Conservation (phyloP, 2,113 vertebrate genomes). For the Rhinoptilus africanus region DNA sequence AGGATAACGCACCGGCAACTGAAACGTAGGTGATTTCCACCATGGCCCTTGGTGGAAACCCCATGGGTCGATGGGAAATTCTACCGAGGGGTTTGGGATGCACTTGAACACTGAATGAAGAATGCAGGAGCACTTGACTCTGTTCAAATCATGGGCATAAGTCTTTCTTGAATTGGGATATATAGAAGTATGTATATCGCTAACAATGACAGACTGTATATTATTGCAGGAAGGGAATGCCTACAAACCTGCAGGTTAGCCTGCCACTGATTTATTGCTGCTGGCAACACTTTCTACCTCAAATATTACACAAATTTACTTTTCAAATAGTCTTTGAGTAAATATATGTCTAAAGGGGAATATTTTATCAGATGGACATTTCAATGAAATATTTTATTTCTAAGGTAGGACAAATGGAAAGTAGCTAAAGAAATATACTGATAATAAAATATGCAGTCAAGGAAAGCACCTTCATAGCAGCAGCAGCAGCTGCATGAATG, state of each 20-base stretch:
- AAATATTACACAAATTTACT: conserved; percentile 66
- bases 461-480: conserved; percentile 9
- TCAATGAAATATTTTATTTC: conserved; percentile 65
- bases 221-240: background rate
- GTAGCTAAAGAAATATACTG: conserved; percentile 64
- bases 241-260: background rate
- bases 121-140: background rate
- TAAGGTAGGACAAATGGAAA: conserved; percentile 46
- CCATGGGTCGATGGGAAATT: rapidly evolving
- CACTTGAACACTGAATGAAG: background rate
- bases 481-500: background rate
- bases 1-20: background rate
- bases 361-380: conserved; percentile 66
- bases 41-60: background rate
- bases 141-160: background rate
- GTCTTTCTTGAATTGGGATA: background rate
- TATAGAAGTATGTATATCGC: background rate
- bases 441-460: conserved; percentile 56
- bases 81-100: rapidly evolving
- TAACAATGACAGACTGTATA: background rate
- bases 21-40: background rate
- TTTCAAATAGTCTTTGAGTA: conserved; percentile 57
- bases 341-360: conserved; percentile 57
- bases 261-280: conserved; percentile 33
- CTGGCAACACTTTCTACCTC: conserved; percentile 16